These are phyloP conservation scores for Morbakka virulenta DNA, from an alignment of 30 jellyfish, hydroid and myxozoan species.

Conservation along the genomic window DNA sequence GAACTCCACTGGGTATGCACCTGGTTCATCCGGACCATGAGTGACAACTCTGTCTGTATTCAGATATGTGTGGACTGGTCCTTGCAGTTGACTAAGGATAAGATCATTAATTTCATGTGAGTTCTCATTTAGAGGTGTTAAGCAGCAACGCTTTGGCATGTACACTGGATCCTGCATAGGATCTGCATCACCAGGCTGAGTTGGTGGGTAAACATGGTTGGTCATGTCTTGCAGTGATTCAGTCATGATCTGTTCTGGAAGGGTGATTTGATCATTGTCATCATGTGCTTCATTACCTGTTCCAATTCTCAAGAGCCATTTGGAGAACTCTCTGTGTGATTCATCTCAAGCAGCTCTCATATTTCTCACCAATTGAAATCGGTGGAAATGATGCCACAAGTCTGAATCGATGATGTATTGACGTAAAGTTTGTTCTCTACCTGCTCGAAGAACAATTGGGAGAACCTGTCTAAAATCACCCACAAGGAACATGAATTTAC, in stretches of 20 bases:
- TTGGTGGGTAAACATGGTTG: constrained; percentile 16
- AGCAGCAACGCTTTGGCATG: constrained; percentile 24
- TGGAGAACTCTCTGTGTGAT: constrained; percentile 17
- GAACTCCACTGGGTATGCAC: constrained; percentile 8
- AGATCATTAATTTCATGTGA: constrained; percentile 16
- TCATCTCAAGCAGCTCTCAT: constrained; percentile 36
- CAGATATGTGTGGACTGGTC: background rate
- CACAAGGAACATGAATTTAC: background rate
- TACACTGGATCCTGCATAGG: constrained; percentile 5
- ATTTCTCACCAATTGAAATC: constrained; percentile 14
- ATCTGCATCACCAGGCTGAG: background rate
- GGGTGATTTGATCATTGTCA: constrained; percentile 20
- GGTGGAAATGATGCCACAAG: constrained; percentile 50
- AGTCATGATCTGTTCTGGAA: constrained; percentile 6
- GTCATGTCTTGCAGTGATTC: constrained; percentile 1
- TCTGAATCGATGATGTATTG: constrained; percentile 10
- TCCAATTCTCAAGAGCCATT: constrained; percentile 40
- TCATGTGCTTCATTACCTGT: constrained; percentile 30
- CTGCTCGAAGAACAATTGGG: constrained; percentile 45
- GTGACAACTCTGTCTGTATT: constrained; percentile 10
- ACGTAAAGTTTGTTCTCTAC: constrained; percentile 33
- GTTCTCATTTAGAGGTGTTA: constrained; percentile 32
- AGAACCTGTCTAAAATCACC: constrained; percentile 50
- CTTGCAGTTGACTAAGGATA: too few relatives aligned
- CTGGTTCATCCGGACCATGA: background rate